phyloP scores from a whole-genome alignment of 2,113 vertebrate species.

The Hoplias malabaricus region DNA sequence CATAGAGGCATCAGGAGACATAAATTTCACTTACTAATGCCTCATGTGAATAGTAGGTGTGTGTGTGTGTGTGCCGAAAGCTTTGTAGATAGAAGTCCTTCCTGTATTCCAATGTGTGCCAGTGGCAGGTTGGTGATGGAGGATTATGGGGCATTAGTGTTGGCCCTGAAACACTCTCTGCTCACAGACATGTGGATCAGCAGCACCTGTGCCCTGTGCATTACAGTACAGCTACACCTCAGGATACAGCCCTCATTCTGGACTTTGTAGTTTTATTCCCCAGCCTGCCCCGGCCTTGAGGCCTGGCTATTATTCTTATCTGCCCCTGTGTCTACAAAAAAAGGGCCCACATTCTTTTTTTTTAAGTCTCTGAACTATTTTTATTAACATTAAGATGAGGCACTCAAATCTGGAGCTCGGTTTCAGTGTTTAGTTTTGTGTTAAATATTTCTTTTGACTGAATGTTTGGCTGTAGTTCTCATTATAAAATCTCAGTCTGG shows the following conservation, averaged over 20 bases:
- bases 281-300: neutral
- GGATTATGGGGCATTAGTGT: constrained; percentile 51
- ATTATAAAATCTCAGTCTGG: neutral
- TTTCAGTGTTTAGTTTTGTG: neutral
- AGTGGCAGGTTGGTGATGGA: constrained; percentile 28
- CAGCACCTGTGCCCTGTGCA: neutral
- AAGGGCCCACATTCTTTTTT: neutral
- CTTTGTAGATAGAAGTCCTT: neutral
- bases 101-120: constrained; percentile 8
- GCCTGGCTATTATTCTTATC: neutral
- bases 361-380: neutral
- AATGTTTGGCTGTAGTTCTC: neutral
- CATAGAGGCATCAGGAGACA: neutral
- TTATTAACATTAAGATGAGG: neutral
- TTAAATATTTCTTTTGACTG: neutral
- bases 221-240: neutral
- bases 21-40: neutral
- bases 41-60: neutral
- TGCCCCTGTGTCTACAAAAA: neutral
- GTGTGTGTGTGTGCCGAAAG: neutral
- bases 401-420: neutral
- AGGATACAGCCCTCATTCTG: neutral
- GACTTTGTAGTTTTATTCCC: neutral
- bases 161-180: constrained; percentile 11
- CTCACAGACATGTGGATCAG: neutral